Evolutionary conservation across 2,888 invertebrate genomes (phyloP), one percentile per base, ranked within the genome.

Genomic region (Calameuta filiformis): DNA sequence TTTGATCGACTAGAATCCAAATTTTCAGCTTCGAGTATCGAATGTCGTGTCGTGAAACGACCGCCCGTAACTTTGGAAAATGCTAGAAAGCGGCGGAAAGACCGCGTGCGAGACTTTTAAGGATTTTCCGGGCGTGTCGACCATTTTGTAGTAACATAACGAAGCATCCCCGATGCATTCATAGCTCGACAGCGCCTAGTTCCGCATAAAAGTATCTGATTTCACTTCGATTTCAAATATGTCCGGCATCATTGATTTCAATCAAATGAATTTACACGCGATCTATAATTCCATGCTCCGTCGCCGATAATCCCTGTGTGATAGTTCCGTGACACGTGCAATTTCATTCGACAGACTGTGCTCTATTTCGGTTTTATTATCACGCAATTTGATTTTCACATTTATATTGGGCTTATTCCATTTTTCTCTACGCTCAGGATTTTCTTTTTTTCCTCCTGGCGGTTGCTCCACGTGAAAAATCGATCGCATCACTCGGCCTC

Each of bases 321-420:
- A 40, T 6, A 40, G 4, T 40, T 15, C 40, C 6, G 40, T 15
- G 6, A 77, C 34, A 79, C 76, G 79, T 77, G 77, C 11, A 71
- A 75, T 73, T 37, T 69, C 35, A 69, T 69, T n/a, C 37, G 12
- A 15, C 12, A 34, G 73, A 68, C 79, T 77, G 77, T 73, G 77
- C 77, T 73, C 73, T 79, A 75, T n/a, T 35, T 40, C 40, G 15
- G 37, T 31, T n/a, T 74, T 71, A 68, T 73, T 40, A 56, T 35
- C 34, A 73, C 12, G 75, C 68, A 75, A 31, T 30, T 75, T 33
- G 35, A 73, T 12, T 69, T 40, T 77, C 11, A 56, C 11, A 56
- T 35, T 56, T 68, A 30, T n/a, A 34, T 31, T 69, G 31, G 31
- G 68, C 34, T 76, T 69, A n/a, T 69, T 76, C 30, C 35, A 69